A percentile compares a stretch with the other conserved stretches of the same genome.
phyloP scores from a whole-genome alignment of 2,797 vertebrate species.

The Tamandua tetradactyla region DNA sequence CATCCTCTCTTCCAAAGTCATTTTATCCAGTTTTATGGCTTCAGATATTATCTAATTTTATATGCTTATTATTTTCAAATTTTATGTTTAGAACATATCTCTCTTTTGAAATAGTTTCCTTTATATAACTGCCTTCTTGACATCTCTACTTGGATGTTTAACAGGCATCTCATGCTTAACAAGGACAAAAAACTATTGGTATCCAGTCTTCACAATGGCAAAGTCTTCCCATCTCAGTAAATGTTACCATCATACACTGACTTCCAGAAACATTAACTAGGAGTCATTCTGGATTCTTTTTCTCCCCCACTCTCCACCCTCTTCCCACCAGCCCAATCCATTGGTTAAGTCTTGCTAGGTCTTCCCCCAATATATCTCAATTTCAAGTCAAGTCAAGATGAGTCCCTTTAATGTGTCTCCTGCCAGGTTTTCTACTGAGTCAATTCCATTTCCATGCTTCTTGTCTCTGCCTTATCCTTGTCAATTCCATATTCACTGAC shows the following conservation, averaged over 20 bases:
- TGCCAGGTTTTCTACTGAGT: background rate
- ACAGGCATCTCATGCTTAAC: background rate
- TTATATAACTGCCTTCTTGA: background rate
- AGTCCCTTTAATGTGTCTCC: background rate
- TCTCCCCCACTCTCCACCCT: background rate
- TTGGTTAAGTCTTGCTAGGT: background rate
- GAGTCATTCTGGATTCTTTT: background rate
- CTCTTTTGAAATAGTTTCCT: background rate
- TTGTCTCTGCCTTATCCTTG: background rate
- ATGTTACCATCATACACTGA: background rate
- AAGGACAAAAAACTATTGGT: background rate
- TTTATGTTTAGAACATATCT: background rate
- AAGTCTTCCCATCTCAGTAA: background rate
- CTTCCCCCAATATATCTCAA: background rate
- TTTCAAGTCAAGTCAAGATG: background rate
- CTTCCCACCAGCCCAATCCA: background rate
- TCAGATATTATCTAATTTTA: background rate
- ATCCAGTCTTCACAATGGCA: background rate
- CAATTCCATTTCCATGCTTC: background rate
- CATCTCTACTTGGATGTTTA: background rate
- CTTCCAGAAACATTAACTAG: background rate
- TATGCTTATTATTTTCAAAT: background rate
- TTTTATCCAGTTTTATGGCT: background rate
- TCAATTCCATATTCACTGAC: background rate
- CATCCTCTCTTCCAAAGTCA: background rate